These are phyloP conservation scores for Agrilus biguttatus DNA, from an alignment of 2,888 invertebrate genomes.

Conservation along the genomic window DNA sequence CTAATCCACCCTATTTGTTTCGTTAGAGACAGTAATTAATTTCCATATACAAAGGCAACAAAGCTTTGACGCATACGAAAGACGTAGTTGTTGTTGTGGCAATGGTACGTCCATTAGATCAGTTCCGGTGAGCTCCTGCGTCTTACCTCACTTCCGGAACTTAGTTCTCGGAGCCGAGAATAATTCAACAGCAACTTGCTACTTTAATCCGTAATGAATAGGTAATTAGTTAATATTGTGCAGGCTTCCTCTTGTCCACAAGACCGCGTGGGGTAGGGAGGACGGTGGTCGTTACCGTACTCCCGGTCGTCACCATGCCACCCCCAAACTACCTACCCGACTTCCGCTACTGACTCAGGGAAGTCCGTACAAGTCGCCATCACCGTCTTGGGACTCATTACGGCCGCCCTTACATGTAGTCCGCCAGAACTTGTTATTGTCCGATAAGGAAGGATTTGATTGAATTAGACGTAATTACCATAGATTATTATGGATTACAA, in stretches of 20 bases:
- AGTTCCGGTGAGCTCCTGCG: conserved; percentile 28
- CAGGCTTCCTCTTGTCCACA: conserved; percentile 24
- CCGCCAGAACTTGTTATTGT: conserved; percentile 20
- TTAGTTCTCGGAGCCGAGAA: conserved; percentile 28
- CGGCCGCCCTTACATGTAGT: conserved; percentile 18
- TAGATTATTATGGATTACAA: conserved; percentile 17
- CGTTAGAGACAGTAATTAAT: too few species aligned
- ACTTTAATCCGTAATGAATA: conserved; percentile 37
- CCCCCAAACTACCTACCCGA: background rate
- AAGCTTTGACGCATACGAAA: too few species aligned
- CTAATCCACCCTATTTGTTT: too few species aligned
- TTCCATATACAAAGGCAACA: too few species aligned
- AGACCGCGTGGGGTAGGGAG: conserved; percentile 9
- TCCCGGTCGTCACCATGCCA: too few species aligned
- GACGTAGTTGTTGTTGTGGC: too few species aligned
- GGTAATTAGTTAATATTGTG: conserved; percentile 35
- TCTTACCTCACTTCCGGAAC: conserved; percentile 33
- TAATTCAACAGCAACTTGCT: conserved; percentile 35
- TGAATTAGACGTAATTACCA: conserved; percentile 31
- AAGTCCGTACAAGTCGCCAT: conserved; percentile 19
- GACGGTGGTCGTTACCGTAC: too few species aligned
- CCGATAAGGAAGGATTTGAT: conserved; percentile 27
- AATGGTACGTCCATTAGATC: conserved; percentile 22
- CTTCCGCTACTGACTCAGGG: conserved; percentile 12
- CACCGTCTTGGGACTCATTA: conserved; percentile 30